These are phyloP conservation scores for Halichoerus grypus DNA, from an alignment of 2,113 vertebrate species.

Conservation along the genomic window DNA sequence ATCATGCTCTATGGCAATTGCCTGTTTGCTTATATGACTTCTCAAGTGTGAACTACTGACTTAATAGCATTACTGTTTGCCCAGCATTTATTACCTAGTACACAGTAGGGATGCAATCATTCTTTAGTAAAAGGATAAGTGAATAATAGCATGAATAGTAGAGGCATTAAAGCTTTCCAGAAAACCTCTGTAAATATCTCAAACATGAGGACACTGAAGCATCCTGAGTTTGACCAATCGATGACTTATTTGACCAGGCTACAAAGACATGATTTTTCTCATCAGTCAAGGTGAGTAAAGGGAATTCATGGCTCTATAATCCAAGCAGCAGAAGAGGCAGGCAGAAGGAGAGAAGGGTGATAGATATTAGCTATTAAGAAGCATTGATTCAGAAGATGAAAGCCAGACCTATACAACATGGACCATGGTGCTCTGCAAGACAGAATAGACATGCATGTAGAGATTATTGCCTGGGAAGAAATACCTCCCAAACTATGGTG, in stretches of 20 bases:
- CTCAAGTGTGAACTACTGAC: neutral
- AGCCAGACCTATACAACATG: neutral
- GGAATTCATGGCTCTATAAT: neutral
- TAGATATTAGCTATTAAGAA: conserved; percentile 5
- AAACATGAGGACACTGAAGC: neutral
- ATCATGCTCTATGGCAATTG: neutral
- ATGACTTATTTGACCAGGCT: neutral
- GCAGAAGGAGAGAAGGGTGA: neutral
- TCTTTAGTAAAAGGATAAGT: neutral
- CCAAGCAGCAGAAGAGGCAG: neutral
- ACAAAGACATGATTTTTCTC: neutral
- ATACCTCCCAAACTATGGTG: neutral
- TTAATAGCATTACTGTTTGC: neutral
- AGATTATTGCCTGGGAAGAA: conserved; percentile 16
- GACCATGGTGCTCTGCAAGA: neutral
- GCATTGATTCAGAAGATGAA: neutral
- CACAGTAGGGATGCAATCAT: neutral
- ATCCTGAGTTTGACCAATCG: neutral
- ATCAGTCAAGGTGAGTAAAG: neutral
- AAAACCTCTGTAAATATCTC: neutral
- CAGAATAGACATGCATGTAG: neutral
- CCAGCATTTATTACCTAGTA: neutral
- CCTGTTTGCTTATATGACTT: neutral
- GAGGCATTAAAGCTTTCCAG: neutral
- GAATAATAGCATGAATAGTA: neutral